Evolutionary conservation across 2,888 invertebrate species (phyloP).

Genomic region (Perizoma affinitatum): DNA sequence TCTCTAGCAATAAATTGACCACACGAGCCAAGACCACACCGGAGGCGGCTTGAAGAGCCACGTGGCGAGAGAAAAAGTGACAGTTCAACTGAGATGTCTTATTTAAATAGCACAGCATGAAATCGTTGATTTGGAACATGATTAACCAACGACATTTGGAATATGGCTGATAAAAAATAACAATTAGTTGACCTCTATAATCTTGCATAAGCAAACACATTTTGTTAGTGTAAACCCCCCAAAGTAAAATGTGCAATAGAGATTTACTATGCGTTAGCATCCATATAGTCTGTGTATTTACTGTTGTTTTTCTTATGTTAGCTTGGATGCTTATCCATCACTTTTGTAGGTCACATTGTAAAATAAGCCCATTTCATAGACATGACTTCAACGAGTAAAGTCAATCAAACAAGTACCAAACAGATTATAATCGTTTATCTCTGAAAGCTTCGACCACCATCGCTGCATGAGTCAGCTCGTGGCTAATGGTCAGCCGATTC

Average conservation of each 20-base stretch:
- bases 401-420: slow-evolving; percentile 30
- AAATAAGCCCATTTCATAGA: not conserved
- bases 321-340: too few relatives aligned
- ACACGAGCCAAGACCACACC: slow-evolving; percentile 51
- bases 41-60: slow-evolving; percentile 41
- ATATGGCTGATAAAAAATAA: too few relatives aligned
- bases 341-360: too few relatives aligned
- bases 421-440: slow-evolving; percentile 51
- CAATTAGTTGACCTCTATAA: too few relatives aligned
- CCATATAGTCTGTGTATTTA: too few relatives aligned
- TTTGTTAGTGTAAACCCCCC: too few relatives aligned
- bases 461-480: slow-evolving; percentile 68
- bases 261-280: too few relatives aligned
- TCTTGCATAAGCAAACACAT: too few relatives aligned
- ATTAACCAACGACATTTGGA: too few relatives aligned
- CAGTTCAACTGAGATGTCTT: slow-evolving; percentile 44
- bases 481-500: slow-evolving; percentile 75
- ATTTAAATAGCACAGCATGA: slow-evolving; percentile 5
- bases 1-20: slow-evolving; percentile 49
- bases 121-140: not conserved
- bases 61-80: slow-evolving; percentile 46
- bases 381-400: not conserved
- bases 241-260: too few relatives aligned
- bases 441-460: slow-evolving; percentile 58
- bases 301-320: too few relatives aligned